phyloP scores from a whole-genome alignment of 2,888 invertebrate species.

The Aporophyla lueneburgensis region DNA sequence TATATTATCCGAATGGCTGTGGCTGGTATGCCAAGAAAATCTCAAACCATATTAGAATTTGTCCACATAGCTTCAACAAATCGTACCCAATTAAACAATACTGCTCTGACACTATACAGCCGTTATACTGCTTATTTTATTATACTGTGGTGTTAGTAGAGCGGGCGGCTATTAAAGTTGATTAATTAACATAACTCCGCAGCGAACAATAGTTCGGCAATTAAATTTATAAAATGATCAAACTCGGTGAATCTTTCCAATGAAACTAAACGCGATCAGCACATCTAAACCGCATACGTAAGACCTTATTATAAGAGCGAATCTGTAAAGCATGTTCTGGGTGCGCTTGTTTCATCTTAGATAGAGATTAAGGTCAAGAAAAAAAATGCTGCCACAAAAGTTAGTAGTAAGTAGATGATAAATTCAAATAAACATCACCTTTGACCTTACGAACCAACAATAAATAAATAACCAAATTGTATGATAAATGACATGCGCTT shows the following conservation, averaged over 20 bases:
- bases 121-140: too few relatives aligned
- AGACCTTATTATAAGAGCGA: background rate
- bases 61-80: too few relatives aligned
- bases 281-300: background rate
- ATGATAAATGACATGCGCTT: slow-evolving; percentile 16
- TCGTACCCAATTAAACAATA: too few relatives aligned
- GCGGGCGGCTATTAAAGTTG: background rate
- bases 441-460: background rate
- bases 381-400: too few relatives aligned
- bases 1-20: too few relatives aligned
- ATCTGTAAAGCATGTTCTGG: background rate
- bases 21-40: too few relatives aligned
- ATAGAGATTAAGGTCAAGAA: too few relatives aligned
- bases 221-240: background rate
- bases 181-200: background rate
- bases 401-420: too few relatives aligned
- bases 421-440: background rate
- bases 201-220: background rate
- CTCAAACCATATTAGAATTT: too few relatives aligned
- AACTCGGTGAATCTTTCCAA: too few relatives aligned
- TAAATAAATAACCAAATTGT: slow-evolving; percentile 19
- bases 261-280: too few relatives aligned
- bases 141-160: background rate
- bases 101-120: too few relatives aligned
- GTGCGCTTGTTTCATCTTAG: background rate